phyloP scores from a whole-genome alignment of 2,888 invertebrate genomes.

The Catotricha subobsoleta region DNA sequence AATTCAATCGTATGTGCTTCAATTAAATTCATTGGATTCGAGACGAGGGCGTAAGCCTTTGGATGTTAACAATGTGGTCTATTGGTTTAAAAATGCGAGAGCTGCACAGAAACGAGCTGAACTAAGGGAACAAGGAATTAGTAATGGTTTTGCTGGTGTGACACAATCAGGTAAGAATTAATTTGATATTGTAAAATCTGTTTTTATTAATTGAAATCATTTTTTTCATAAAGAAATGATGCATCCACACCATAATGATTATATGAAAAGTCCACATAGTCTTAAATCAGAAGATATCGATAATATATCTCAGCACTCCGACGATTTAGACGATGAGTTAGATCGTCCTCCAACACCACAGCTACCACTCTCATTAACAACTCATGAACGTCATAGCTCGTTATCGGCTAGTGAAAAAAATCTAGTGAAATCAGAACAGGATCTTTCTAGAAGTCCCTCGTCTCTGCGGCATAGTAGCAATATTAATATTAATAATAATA shows the following conservation, averaged over 20 bases:
- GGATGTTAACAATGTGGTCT: constrained; percentile 90
- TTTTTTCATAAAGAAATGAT: constrained; percentile 44
- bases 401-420: constrained; percentile 7
- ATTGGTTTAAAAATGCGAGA: constrained; percentile 95
- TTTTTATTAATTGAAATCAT: no score
- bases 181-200: no score
- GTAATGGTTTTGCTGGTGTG: constrained; percentile 21
- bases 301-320: constrained; percentile 45
- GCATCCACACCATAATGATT: constrained; percentile 33
- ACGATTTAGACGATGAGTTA: constrained; percentile 52
- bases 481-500: no score
- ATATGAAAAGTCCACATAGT: constrained; percentile 46
- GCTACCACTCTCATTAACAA: constrained; percentile 51
- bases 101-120: constrained; percentile 90
- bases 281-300: constrained; percentile 40
- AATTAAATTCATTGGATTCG: constrained; percentile 82
- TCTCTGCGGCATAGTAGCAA: no score
- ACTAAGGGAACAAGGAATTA: constrained; percentile 36
- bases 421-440: constrained; percentile 9
- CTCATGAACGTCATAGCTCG: constrained; percentile 29
- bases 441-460: constrained; percentile 7
- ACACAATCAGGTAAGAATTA: constrained; percentile 7
- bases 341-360: constrained; percentile 46
- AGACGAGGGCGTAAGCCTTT: constrained; percentile 82
- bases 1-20: constrained; percentile 88